Conservation (phyloP, 2,797 vertebrate species). For the Lindbergichthys nudifrons region DNA sequence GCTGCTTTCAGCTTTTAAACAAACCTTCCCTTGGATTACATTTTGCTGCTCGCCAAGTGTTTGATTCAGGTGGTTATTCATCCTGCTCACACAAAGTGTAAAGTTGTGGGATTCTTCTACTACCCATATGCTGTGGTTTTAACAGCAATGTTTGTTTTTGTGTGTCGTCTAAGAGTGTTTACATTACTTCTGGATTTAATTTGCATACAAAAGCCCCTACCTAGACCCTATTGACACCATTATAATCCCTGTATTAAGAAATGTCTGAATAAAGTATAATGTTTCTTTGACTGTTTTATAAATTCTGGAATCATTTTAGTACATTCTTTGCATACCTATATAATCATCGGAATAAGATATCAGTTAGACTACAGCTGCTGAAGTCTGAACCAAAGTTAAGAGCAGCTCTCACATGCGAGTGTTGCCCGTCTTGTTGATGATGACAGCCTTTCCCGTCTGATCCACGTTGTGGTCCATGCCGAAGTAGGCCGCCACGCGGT, state of each 20-base stretch:
- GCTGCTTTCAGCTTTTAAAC: neutral
- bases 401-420: constrained; percentile 91
- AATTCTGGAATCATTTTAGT: neutral
- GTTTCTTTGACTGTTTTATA: neutral
- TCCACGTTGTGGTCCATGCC: constrained; percentile 99
- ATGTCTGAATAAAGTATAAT: neutral
- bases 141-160: neutral
- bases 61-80: neutral
- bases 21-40: neutral
- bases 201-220: neutral
- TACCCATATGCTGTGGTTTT: neutral
- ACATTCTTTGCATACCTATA: neutral
- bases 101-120: neutral
- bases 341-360: neutral
- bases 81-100: neutral
- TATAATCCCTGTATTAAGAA: neutral
- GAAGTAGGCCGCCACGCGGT: constrained; percentile 97
- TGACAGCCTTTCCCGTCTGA: constrained; percentile 98
- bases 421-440: constrained; percentile 99
- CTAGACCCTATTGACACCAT: neutral
- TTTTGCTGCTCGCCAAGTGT: neutral
- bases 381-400: neutral
- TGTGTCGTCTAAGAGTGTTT: neutral
- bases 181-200: constrained; percentile 4
- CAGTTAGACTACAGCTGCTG: neutral